A percentile compares a stretch with the other conserved stretches of the same genome.
These are phyloP conservation scores for Peromyscus leucopus DNA, from an alignment of 2,113 vertebrate species.

Conservation along the genomic window DNA sequence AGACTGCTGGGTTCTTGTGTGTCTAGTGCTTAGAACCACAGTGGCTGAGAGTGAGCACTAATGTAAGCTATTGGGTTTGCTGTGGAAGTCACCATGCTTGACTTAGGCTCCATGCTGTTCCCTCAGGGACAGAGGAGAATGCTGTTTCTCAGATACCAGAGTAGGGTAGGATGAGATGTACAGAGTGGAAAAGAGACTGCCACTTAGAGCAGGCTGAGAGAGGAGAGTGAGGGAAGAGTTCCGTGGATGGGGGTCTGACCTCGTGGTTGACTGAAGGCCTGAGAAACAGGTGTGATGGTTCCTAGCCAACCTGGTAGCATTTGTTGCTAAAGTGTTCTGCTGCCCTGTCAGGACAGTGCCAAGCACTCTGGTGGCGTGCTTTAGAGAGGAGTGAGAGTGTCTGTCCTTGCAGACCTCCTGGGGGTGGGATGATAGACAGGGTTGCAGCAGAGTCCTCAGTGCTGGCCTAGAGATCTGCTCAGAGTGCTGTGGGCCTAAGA, in stretches of 20 bases:
- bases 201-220: background rate
- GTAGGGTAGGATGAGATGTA: background rate
- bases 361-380: conserved; percentile 1
- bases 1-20: background rate
- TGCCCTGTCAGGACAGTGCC: background rate
- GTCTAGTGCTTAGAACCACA: conserved; percentile 10
- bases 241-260: background rate
- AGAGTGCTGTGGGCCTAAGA: background rate
- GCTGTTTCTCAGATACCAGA: background rate
- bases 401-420: conserved; percentile 2
- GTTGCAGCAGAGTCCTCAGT: background rate
- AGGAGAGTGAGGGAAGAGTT: conserved; percentile 33
- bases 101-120: background rate
- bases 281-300: background rate
- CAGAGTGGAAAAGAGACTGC: background rate
- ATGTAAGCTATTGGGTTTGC: conserved; percentile 7
- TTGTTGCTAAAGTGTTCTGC: conserved; percentile 35
- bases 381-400: conserved; percentile 1
- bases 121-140: background rate
- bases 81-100: background rate
- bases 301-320: background rate
- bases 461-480: background rate
- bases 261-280: background rate
- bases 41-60: conserved; percentile 46
- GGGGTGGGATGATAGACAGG: background rate